Evolutionary conservation across 1,140 invertebrate genomes (phyloP), one percentile per base, ranked within the genome.

Genomic region (Mylabris phalerata): DNA sequence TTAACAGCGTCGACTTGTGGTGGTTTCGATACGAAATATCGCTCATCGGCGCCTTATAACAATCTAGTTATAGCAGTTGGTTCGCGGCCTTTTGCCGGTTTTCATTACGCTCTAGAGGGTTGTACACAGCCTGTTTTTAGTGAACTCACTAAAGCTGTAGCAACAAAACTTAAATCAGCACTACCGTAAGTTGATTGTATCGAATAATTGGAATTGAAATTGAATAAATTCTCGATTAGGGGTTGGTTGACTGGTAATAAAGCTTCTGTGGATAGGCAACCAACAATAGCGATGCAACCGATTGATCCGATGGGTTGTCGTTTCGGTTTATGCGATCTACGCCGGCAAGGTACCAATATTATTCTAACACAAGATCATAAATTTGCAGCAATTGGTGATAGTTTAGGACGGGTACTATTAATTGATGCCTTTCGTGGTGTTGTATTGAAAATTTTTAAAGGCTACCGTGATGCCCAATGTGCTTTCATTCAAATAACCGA

Each of bases 401-500:
- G 82, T 63, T 83, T 95, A 67, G 93, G 94, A 11, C 79, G 94
- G 65, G 88, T 98, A 0, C 81, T 87, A 47, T 77, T 98, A 3
- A 71, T 98, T 10, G 93, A 98, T 75, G 84, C 90, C 24, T 80
- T 79, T 40, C 84, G 82, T 67, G 90, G 92, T 6, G 80, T 90
- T 51, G 85, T 88, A 13, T 72, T 96, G 13, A 80, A 92, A 57
- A 87, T 96, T 72, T 95, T 93, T 81, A 97, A 97, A 79, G 95
- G 93, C 7, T 98, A 95, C 72, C 78, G 94, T 56, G 90, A 97
- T 75, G 93, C 94, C 6, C 90, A 97, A 70, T 93, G 89, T 75
- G 88, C 87, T 5, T 98, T 95, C 85, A 77, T 96, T 42, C 85
- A 91, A 76, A 87, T 88, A 39, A 71, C 79, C 5, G 87, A 90